Evolutionary conservation across 2,113 vertebrate species (phyloP).

Genomic region (Hystrix brachyura): DNA sequence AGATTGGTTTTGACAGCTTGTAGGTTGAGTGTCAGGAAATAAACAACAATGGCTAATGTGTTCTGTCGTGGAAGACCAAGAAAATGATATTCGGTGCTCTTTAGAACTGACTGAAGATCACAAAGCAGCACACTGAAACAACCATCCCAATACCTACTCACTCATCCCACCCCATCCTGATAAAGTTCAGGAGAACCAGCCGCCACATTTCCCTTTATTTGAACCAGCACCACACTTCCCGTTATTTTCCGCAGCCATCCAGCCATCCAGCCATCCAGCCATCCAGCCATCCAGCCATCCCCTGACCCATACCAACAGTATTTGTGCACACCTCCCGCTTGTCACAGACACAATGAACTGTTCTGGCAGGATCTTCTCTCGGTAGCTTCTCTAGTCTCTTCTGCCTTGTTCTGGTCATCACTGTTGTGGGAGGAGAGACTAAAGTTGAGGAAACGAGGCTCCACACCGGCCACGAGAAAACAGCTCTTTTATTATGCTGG

Average conservation of each 20-base stretch:
- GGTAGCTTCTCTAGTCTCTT: not conserved
- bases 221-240: not conserved
- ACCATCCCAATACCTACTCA: not conserved
- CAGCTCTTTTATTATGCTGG: too few relatives aligned
- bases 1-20: slow-evolving; percentile 75
- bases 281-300: not conserved
- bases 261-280: not conserved
- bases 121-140: not conserved
- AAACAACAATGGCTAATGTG: slow-evolving; percentile 67
- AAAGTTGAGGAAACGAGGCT: too few relatives aligned
- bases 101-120: not conserved
- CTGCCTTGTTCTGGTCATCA: not conserved
- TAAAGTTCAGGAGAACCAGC: not conserved
- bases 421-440: too few relatives aligned
- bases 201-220: not conserved
- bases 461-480: too few relatives aligned
- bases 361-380: not conserved
- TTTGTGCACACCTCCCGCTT: not conserved
- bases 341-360: not conserved
- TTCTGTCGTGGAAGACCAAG: slow-evolving; percentile 59
- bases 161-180: not conserved
- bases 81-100: slow-evolving; percentile 55
- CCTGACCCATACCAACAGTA: not conserved
- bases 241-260: too few relatives aligned
- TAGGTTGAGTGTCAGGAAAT: slow-evolving; percentile 59